Conservation (phyloP, 2,888 invertebrate genomes). For the Cantharis flavilabris region DNA sequence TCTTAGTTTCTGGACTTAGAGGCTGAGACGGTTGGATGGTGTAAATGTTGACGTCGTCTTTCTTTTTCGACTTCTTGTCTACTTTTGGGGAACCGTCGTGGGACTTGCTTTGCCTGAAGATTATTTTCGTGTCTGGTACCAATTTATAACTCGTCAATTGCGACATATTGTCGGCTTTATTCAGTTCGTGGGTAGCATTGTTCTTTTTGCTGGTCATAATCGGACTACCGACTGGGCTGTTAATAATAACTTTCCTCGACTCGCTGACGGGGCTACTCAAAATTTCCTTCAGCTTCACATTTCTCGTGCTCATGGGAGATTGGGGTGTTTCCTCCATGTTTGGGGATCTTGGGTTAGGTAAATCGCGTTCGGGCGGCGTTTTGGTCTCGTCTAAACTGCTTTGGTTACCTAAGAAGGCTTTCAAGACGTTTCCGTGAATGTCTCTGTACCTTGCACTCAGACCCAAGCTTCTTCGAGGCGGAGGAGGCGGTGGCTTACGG, state of each 20-base stretch:
- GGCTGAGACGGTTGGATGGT: constrained; percentile 36
- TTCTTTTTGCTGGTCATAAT: constrained; percentile 39
- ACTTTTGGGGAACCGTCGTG: constrained; percentile 36
- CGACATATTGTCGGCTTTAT: constrained; percentile 56
- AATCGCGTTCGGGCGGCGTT: not conserved
- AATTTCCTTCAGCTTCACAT: constrained; percentile 23
- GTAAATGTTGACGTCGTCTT: constrained; percentile 45
- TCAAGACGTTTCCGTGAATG: constrained; percentile 23
- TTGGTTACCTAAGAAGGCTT: not conserved
- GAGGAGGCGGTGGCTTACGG: constrained; percentile 34
- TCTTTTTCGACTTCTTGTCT: constrained; percentile 41
- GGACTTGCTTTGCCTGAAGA: constrained; percentile 32
- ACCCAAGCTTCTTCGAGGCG: constrained; percentile 27
- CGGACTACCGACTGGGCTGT: constrained; percentile 27
- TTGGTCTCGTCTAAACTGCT: not conserved
- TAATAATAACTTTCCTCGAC: constrained; percentile 16
- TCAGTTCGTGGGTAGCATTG: constrained; percentile 52
- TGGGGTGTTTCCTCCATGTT: not conserved
- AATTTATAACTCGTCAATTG: constrained; percentile 60
- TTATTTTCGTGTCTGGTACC: constrained; percentile 53
- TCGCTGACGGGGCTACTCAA: constrained; percentile 19
- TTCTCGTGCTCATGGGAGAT: constrained; percentile 9
- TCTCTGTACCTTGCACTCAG: constrained; percentile 36
- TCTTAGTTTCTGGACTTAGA: constrained; percentile 1
- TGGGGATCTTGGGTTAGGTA: not conserved